Evolutionary conservation across 1,140 invertebrate genomes (phyloP), one percentile per base, ranked within the genome.

Genomic region (Himalopsyche phryganea): DNA sequence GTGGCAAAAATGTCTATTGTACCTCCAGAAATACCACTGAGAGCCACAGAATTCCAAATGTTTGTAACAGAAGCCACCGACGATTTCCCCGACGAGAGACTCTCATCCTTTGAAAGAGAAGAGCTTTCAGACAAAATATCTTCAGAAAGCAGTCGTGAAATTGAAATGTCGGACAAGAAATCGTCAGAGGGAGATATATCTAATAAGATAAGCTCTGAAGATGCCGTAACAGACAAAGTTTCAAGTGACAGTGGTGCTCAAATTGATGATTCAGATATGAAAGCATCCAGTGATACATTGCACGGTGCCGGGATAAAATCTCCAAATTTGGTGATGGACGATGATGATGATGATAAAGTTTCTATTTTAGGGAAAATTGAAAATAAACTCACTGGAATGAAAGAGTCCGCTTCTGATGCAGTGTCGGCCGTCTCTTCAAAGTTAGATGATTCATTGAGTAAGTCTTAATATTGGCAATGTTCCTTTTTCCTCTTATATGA

Each of bases 111-210:
- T 60, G 76, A 78, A 7, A 72, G 71, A 66, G 75, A 76, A 58
- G 76, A 78, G 63, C 47, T 66, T 7, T 78, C 75, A 1, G 76
- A 78, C 63, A 78, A 77, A 69, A 77, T 78, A 58, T 78, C 76
- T 23, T 78, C 76, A n/a, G 76, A 78, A 67, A 74, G 71, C 63
- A 78, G 76, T 55, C 66, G 75, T 49, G 76, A 78, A 66, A 70
- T 78, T 20, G 76, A 78, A 69, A 74, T 78, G 36, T 78, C 76
- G 15, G 76, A 78, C 18, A 65, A 73, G 41, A 78, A 78, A 62
- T 78, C 73, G 46, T 78, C 76, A 4, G 76, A 78, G 56, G 75
- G 73, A 13, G 75, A 70, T n/a, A 69, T 75, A 55, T 78, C 76
- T 20, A 75, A 77, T 55, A 74, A 66, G 61, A 77, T 78, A 53